Evolutionary conservation across 2,113 vertebrate species (phyloP).

Genomic region (Phycodurus eques): DNA sequence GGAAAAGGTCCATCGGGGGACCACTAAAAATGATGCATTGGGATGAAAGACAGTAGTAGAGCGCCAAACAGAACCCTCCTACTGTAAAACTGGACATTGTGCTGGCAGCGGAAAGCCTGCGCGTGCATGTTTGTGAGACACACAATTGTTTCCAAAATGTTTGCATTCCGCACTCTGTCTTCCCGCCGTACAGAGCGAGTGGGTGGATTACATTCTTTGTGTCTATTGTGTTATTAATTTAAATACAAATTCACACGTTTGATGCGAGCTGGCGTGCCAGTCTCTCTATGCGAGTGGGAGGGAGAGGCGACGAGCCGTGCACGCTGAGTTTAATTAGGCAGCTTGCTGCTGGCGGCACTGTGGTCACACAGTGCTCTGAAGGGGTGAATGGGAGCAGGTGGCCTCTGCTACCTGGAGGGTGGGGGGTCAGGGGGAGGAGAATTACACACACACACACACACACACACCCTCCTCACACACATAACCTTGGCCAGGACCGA

Average conservation of each 20-base stretch:
- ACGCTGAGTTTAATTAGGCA: constrained; percentile 70
- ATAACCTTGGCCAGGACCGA: constrained; percentile 36
- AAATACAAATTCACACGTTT: constrained; percentile 39
- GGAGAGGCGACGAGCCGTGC: constrained; percentile 45
- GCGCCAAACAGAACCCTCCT: constrained; percentile 60
- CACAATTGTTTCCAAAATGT: constrained; percentile 56
- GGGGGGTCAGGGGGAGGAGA: constrained; percentile 2
- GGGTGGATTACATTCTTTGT: constrained; percentile 45
- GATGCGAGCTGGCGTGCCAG: constrained; percentile 41
- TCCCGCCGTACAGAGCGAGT: constrained; percentile 29
- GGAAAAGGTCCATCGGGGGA: constrained; percentile 19
- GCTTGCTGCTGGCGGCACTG: constrained; percentile 39
- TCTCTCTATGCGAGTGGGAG: constrained; percentile 55
- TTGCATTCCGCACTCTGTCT: constrained; percentile 48
- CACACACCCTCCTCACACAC: constrained; percentile 21
- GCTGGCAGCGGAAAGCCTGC: constrained; percentile 51
- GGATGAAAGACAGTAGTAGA: constrained; percentile 48
- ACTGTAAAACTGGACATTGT: constrained; percentile 62
- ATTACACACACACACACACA: constrained; percentile 6
- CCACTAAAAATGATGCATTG: constrained; percentile 37
- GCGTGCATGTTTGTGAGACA: constrained; percentile 26
- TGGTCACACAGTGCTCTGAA: constrained; percentile 52
- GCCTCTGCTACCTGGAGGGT: constrained; percentile 54
- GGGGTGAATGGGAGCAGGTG: constrained; percentile 66
- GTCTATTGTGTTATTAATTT: constrained; percentile 46